Base-by-base conservation (phyloP, 1,140 invertebrate genomes). In the Papilio aristodemus region DNA sequence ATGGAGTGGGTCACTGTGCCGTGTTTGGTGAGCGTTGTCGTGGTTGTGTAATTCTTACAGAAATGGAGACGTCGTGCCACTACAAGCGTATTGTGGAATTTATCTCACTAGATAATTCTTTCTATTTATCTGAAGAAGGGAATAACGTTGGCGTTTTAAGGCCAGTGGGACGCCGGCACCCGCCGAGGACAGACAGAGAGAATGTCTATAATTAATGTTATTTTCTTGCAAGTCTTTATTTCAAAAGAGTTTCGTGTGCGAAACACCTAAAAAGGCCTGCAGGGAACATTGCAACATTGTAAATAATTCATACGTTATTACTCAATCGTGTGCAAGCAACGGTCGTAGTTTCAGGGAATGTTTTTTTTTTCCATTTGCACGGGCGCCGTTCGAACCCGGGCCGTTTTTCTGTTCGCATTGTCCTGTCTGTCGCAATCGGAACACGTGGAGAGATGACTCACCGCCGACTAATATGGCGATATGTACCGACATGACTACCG, bases 241-340 rank as follows among this genome's bases (percentile, higher is more conserved):
- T 62, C 59, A 62, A 38, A 62, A 62, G n/a, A 37, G 32, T 62
- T 62, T 59, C 27, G 17, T 36, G 14, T 67, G 77, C 76, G 68
- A 68, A 80, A 75, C 46, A 68, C 76, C 80, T 80, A 85, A 87
- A 85, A 84, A 80, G 80, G 84, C 75, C 60, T 71, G 68, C 66
- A 17, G 78, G 79, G 74, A 77, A 85, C 81, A 85, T 89, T 86
- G 86, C 80, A 81, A 87, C 87, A 84, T 85, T 78, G 82, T 89
- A 87, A 89, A 87, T 89, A 87, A 87, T 88, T 87, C 84, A 86
- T 86, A 75, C 75, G 84, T 82, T 86, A 87, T 87, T 87, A 89
- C 87, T 87, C 78, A 89, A 89, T 87, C 80, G 79, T 77, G 75
- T 82, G 74, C 72, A 67, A 71, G 77, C 81, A 83, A 83, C 82